Percentiles rank a stretch among this genome's conserved stretches.
phyloP scores from a whole-genome alignment of 2,888 invertebrate genomes.

The Melieria picta region DNA sequence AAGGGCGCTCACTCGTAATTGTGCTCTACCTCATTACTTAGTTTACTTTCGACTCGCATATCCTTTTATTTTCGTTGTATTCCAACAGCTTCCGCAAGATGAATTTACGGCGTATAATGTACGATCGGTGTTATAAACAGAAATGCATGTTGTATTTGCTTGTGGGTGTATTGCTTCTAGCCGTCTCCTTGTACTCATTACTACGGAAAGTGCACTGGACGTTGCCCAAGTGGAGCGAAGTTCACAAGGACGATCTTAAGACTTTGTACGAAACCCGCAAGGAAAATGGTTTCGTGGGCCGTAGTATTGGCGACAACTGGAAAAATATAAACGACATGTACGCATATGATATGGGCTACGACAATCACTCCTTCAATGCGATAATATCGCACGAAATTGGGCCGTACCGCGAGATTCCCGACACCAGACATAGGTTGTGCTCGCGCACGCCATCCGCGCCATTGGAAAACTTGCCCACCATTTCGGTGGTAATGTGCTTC shows the following conservation, averaged over 20 bases:
- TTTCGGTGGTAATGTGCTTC: conserved; percentile 92
- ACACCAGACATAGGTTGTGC: conserved; percentile 77
- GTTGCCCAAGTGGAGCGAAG: conserved; percentile 23
- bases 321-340: conserved; percentile 75
- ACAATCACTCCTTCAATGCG: conserved; percentile 89
- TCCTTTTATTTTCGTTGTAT: no score
- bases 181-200: conserved; percentile 50
- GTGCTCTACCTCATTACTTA: no score
- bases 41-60: no score
- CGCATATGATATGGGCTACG: conserved; percentile 84
- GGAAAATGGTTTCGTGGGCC: conserved; percentile 43
- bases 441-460: conserved; percentile 37
- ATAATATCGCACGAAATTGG: conserved; percentile 89
- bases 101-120: no score
- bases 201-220: conserved; percentile 49
- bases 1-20: no score
- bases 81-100: no score
- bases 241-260: conserved; percentile 41
- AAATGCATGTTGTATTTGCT: no score
- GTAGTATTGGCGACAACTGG: background rate
- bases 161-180: conserved; percentile 45
- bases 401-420: conserved; percentile 82
- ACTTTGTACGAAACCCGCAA: conserved; percentile 46
- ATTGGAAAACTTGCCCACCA: conserved; percentile 71
- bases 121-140: no score